Evolutionary conservation across 2,888 invertebrate genomes (phyloP).

Genomic region (Nymphalis urticae): DNA sequence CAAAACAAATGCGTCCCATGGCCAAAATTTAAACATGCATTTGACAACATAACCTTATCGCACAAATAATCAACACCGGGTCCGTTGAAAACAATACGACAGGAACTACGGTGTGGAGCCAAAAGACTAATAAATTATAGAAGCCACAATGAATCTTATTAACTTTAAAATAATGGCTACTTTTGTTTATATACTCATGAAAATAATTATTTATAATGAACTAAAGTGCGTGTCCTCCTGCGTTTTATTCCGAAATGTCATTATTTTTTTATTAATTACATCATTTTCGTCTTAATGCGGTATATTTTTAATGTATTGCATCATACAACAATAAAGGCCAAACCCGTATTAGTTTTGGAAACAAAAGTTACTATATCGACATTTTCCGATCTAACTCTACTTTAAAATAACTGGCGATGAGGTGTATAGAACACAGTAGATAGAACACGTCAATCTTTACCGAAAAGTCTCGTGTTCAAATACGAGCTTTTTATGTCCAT

Average conservation of each 20-base stretch:
- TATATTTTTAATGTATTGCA: background rate
- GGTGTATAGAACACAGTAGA: too few relatives aligned
- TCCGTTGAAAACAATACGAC: slow-evolving; percentile 69
- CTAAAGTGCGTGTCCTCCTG: slow-evolving; percentile 24
- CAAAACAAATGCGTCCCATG: slow-evolving; percentile 30
- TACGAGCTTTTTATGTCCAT: too few relatives aligned
- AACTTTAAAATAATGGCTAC: slow-evolving; percentile 16
- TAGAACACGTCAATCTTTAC: too few relatives aligned
- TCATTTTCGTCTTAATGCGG: background rate
- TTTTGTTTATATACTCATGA: slow-evolving; percentile 15
- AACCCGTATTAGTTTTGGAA: background rate
- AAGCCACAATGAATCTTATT: slow-evolving; percentile 31
- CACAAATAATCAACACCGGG: slow-evolving; percentile 44
- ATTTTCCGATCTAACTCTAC: too few relatives aligned
- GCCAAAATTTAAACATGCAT: slow-evolving; percentile 35
- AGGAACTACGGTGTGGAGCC: slow-evolving; percentile 65
- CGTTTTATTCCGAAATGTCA: slow-evolving; percentile 14
- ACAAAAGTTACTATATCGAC: too few relatives aligned
- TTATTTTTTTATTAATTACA: background rate
- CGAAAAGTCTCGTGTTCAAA: too few relatives aligned
- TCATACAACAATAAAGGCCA: background rate
- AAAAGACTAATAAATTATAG: slow-evolving; percentile 27
- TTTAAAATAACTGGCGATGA: too few relatives aligned
- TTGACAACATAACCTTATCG: slow-evolving; percentile 51
- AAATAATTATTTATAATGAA: slow-evolving; percentile 13